These are phyloP conservation scores for Papilio polyxenes DNA, from an alignment of 1,140 invertebrate genomes.

Conservation along the genomic window DNA sequence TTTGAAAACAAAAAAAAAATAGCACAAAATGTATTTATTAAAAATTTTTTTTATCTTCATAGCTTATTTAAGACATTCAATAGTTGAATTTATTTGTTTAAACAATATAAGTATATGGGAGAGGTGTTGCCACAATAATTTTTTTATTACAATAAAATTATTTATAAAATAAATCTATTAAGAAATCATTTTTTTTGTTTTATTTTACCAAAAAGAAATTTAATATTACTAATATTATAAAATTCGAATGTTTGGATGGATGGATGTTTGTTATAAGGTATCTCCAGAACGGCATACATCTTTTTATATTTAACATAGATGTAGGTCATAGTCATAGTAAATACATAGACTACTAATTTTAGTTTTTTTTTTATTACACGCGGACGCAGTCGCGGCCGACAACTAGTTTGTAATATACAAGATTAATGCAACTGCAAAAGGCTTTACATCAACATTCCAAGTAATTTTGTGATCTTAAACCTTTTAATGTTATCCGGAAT, in stretches of 20 bases:
- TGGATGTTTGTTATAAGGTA: not conserved
- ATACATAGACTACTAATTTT: not conserved
- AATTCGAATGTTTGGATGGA: not conserved
- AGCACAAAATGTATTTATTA: slow-evolving; percentile 1
- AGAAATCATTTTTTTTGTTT: too few relatives aligned
- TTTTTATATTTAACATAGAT: not conserved
- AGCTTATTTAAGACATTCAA: not conserved
- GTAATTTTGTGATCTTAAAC: too few relatives aligned
- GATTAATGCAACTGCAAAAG: too few relatives aligned
- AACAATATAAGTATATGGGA: not conserved
- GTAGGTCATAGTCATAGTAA: not conserved
- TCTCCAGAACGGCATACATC: not conserved
- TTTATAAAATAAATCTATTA: too few relatives aligned
- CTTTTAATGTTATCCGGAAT: too few relatives aligned
- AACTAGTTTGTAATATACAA: not conserved
- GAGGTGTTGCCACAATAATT: not conserved
- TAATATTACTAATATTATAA: too few relatives aligned
- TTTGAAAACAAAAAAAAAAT: not conserved
- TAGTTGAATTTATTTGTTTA: not conserved
- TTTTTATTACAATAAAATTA: not conserved
- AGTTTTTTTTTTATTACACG: not conserved
- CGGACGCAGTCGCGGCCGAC: not conserved
- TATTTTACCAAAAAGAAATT: too few relatives aligned
- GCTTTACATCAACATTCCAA: too few relatives aligned
- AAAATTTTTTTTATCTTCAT: not conserved